Evolutionary conservation across 2,888 invertebrate genomes (phyloP).

Genomic region (Zelleria hepariella): DNA sequence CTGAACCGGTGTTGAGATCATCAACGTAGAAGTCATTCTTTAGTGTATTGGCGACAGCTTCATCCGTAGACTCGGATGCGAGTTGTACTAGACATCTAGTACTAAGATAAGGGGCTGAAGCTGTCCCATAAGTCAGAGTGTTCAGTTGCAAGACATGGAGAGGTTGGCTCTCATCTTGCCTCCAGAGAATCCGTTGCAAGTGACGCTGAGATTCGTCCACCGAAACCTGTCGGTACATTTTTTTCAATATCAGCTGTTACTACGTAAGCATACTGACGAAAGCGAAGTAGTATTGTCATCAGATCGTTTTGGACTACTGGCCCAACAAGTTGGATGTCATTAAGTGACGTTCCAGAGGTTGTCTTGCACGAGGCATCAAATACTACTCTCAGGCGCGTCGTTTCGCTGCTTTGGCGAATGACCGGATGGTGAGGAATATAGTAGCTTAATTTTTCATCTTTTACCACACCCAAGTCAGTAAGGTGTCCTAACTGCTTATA

Average conservation of each 20-base stretch:
- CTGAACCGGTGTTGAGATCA: conserved; percentile 12
- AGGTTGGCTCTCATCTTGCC: neutral
- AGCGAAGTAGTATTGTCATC: conserved; percentile 13
- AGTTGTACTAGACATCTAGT: conserved; percentile 17
- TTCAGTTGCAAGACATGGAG: conserved; percentile 2
- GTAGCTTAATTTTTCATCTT: conserved; percentile 6
- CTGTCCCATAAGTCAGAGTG: conserved; percentile 7
- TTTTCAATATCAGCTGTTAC: conserved; percentile 11
- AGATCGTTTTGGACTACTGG: conserved; percentile 18
- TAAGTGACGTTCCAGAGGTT: conserved; percentile 17
- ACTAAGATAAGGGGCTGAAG: conserved; percentile 13
- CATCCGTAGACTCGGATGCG: conserved; percentile 17
- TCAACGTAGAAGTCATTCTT: conserved; percentile 2
- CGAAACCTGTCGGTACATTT: conserved; percentile 9
- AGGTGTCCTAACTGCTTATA: conserved; percentile 12
- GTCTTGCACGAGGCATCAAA: conserved; percentile 18
- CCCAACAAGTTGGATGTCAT: conserved; percentile 20
- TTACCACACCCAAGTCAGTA: conserved; percentile 7
- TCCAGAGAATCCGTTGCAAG: conserved; percentile 7
- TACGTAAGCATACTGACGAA: conserved; percentile 9
- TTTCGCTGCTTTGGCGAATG: conserved; percentile 12
- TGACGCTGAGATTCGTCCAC: conserved; percentile 9
- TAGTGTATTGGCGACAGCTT: conserved; percentile 21
- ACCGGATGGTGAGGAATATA: conserved; percentile 19
- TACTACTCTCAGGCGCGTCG: conserved; percentile 17